phyloP scores from a whole-genome alignment of 2,888 invertebrate genomes.

The Volucella inflata region DNA sequence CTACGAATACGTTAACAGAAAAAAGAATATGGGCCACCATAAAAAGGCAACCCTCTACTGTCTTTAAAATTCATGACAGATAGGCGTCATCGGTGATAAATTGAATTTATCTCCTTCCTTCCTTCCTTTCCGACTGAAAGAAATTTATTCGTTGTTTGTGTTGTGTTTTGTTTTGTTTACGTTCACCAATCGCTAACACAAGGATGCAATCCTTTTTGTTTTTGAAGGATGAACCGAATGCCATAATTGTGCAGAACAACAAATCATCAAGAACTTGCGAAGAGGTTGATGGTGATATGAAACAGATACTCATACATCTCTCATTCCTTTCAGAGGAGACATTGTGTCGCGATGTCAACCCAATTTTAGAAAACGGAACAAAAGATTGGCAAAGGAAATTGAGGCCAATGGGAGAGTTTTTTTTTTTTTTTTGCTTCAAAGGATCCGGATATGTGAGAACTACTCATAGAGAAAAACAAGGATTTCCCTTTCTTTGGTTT shows the following conservation, averaged over 20 bases:
- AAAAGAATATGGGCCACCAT: not conserved
- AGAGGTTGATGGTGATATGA: not conserved
- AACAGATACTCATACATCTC: too few species aligned
- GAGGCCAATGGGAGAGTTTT: constrained; percentile 50
- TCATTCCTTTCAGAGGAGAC: constrained; percentile 22
- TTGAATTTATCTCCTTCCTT: constrained; percentile 45
- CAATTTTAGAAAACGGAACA: constrained; percentile 59
- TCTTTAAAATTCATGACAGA: constrained; percentile 47
- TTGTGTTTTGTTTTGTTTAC: not conserved
- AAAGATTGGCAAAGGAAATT: constrained; percentile 65
- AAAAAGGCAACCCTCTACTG: not conserved
- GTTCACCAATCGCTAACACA: not conserved
- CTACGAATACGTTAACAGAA: not conserved
- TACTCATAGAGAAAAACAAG: not conserved
- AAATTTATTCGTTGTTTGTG: too few species aligned
- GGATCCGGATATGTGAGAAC: constrained; percentile 5
- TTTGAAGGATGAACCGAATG: constrained; percentile 4
- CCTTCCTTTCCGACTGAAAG: not conserved
- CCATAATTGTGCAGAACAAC: constrained; percentile 36
- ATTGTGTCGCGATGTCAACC: constrained; percentile 69
- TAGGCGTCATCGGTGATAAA: constrained; percentile 67
- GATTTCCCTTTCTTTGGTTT: not conserved
- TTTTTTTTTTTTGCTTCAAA: constrained; percentile 31
- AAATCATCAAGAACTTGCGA: not conserved
- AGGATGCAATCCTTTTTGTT: not conserved